Evolutionary conservation across 2,113 vertebrate genomes (phyloP).

Genomic region (Acinonyx jubatus): DNA sequence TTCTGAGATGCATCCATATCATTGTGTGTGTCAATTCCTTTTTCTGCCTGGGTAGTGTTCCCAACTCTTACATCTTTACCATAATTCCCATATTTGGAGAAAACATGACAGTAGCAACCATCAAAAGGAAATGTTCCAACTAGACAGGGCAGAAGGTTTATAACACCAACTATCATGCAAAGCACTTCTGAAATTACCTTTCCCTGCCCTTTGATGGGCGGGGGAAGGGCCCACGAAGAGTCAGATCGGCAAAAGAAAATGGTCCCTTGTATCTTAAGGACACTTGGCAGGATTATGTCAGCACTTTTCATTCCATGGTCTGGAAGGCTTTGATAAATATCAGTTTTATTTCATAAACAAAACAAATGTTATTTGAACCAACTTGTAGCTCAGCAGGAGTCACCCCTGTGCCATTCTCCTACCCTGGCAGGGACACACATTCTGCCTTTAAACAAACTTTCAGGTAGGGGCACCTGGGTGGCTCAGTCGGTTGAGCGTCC

Average conservation of each 20-base stretch:
- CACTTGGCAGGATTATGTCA: neutral
- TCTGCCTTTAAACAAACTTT: neutral
- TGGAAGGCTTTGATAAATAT: neutral
- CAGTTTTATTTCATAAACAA: constrained; percentile 36
- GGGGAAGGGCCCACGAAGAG: neutral
- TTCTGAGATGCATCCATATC: neutral
- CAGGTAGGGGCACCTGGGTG: neutral
- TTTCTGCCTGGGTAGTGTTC: neutral
- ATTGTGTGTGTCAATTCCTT: neutral
- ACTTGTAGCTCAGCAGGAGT: neutral
- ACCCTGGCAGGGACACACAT: neutral
- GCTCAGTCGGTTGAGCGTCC: too few species aligned
- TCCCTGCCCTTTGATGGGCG: neutral
- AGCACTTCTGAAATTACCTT: neutral
- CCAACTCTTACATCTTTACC: neutral
- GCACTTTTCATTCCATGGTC: neutral
- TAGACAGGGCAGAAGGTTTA: neutral
- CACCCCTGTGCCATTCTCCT: neutral
- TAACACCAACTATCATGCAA: neutral
- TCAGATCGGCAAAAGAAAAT: neutral
- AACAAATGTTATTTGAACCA: neutral
- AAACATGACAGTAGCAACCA: neutral
- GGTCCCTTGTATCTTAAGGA: neutral
- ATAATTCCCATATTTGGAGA: neutral
- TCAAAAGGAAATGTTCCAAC: neutral